These are phyloP conservation scores for Julus scandinavius DNA, from an alignment of 2,888 invertebrate genomes.

Conservation along the genomic window DNA sequence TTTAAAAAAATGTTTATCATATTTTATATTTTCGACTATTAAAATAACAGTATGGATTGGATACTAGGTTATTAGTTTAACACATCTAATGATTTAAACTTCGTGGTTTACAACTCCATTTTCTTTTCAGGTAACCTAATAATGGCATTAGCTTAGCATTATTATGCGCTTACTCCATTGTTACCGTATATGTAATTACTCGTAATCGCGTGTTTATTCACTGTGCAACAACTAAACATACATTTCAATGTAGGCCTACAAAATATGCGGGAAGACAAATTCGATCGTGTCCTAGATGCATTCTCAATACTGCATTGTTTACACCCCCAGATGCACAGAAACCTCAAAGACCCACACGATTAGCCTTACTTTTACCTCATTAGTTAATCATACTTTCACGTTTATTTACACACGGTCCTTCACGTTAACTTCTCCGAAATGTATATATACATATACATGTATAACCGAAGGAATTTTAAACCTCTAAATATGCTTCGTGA, in stretches of 20 bases:
- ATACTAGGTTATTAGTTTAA: too few relatives aligned
- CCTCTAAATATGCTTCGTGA: not conserved
- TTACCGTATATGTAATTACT: not conserved
- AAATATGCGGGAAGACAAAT: not conserved
- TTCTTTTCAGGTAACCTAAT: not conserved
- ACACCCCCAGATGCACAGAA: not conserved
- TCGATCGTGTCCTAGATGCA: constrained; percentile 36
- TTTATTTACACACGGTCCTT: not conserved
- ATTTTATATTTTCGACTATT: too few relatives aligned
- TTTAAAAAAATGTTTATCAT: too few relatives aligned
- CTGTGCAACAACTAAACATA: not conserved
- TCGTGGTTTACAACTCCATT: not conserved
- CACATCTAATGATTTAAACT: too few relatives aligned
- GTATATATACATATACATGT: not conserved
- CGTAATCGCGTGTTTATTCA: constrained; percentile 4
- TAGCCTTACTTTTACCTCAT: not conserved
- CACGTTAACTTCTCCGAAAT: not conserved
- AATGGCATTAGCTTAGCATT: not conserved
- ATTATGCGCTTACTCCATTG: not conserved
- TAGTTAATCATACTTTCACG: constrained; percentile 15
- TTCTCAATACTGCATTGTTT: constrained; percentile 14
- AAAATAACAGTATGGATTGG: too few relatives aligned
- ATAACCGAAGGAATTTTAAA: not conserved
- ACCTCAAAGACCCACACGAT: not conserved
- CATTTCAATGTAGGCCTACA: not conserved